Conservation (phyloP, 2,113 vertebrate genomes). For the Ariopsis seemanni region DNA sequence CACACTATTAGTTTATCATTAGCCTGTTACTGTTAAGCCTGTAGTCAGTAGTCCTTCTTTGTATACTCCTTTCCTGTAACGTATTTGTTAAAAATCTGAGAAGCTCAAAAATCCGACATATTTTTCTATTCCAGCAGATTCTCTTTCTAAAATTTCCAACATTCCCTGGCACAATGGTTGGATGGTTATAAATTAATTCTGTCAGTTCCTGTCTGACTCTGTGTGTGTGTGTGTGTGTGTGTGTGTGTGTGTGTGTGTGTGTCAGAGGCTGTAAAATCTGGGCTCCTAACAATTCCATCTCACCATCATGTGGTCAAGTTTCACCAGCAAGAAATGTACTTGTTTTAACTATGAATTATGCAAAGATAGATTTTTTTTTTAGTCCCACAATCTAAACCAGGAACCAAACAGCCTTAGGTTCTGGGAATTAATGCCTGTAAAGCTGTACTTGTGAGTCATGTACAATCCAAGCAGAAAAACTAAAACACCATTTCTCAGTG, state of each 20-base stretch:
- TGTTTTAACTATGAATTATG: background rate
- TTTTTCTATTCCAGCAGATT: background rate
- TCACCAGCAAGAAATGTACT: background rate
- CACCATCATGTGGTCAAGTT: slow-evolving; percentile 7
- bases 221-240: background rate
- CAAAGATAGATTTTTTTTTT: background rate
- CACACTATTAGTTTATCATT: slow-evolving; percentile 28
- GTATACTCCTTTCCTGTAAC: background rate
- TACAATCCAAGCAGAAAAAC: background rate
- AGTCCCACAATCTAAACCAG: too few species aligned
- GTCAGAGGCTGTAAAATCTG: slow-evolving; percentile 9
- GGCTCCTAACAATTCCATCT: background rate
- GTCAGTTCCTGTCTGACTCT: slow-evolving; percentile 56
- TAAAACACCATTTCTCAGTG: background rate
- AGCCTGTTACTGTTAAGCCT: slow-evolving; percentile 34
- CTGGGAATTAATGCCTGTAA: background rate
- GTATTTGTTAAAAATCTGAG: background rate
- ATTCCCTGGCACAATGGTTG: background rate
- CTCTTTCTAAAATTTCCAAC: background rate
- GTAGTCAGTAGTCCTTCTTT: background rate
- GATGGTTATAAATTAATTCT: background rate
- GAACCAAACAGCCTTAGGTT: background rate
- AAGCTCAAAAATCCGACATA: background rate
- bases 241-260: background rate
- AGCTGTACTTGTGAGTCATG: background rate